These are phyloP conservation scores for Onychomys leucogaster DNA, from an alignment of 2,797 vertebrate genomes.

Conservation along the genomic window DNA sequence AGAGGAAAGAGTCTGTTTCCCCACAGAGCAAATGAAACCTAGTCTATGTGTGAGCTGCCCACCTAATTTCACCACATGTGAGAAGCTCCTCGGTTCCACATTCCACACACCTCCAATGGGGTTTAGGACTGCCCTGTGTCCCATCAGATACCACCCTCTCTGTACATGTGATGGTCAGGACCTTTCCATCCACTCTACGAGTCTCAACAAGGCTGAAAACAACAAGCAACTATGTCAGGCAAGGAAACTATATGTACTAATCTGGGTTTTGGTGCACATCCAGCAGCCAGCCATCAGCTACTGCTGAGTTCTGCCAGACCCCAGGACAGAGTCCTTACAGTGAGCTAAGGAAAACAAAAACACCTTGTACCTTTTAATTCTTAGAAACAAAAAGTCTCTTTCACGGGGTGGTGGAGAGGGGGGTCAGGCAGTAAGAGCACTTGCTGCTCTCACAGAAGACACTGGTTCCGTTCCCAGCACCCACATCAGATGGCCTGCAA, in stretches of 20 bases:
- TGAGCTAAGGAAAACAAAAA: background rate
- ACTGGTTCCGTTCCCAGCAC: background rate
- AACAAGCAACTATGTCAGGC: background rate
- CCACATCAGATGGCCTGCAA: background rate
- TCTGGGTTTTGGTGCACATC: constrained; percentile 4
- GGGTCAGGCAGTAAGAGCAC: too few relatives aligned
- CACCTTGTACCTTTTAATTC: background rate
- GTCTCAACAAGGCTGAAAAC: background rate
- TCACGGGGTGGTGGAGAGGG: background rate
- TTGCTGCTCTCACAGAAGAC: background rate
- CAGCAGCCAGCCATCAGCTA: background rate
- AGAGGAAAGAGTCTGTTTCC: background rate
- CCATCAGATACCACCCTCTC: background rate
- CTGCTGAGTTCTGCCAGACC: constrained; percentile 46
- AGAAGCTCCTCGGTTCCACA: background rate
- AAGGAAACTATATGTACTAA: background rate
- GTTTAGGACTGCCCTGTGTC: background rate
- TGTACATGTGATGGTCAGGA: background rate
- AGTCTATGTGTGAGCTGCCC: background rate
- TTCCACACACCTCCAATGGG: fast-evolving
- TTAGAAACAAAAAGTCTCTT: constrained; percentile 49
- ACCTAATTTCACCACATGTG: background rate
- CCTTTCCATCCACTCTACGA: background rate
- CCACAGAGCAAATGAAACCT: background rate
- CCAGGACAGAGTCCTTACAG: background rate